Conservation (phyloP, 2,888 invertebrate genomes). For the Aporophyla nigra region DNA sequence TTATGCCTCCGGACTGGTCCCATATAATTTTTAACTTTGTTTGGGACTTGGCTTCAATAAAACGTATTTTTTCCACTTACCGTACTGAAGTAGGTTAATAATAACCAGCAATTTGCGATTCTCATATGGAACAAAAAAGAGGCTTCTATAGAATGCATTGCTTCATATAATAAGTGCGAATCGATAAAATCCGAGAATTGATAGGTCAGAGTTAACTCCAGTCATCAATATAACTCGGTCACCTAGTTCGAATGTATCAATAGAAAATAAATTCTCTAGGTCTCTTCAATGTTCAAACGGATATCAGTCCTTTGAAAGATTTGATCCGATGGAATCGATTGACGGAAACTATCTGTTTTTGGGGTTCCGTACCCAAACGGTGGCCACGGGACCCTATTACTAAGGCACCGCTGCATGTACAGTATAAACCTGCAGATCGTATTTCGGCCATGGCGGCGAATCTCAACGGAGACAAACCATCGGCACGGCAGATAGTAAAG, state of each 20-base stretch:
- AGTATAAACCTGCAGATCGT: too few species aligned
- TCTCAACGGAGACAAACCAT: too few species aligned
- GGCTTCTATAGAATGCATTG: neutral
- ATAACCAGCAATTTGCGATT: neutral
- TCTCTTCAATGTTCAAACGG: neutral
- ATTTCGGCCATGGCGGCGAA: too few species aligned
- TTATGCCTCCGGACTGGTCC: too few species aligned
- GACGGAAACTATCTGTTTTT: neutral
- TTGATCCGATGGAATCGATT: neutral
- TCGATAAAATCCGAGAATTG: slow-evolving; percentile 29
- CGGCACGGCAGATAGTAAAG: too few species aligned
- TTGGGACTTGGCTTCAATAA: too few species aligned
- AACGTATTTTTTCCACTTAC: too few species aligned
- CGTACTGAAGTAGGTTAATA: neutral
- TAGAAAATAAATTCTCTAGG: neutral
- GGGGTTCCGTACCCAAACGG: too few species aligned
- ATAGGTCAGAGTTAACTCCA: neutral
- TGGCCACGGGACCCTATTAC: too few species aligned
- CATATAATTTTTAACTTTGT: too few species aligned
- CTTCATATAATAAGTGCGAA: slow-evolving; percentile 15
- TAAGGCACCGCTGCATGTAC: too few species aligned
- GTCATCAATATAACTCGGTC: slow-evolving; percentile 21
- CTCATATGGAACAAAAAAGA: too few species aligned
- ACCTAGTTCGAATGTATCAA: slow-evolving; percentile 14
- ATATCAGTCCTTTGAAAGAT: neutral